Evolutionary conservation across 2,797 vertebrate genomes (phyloP).

Genomic region (Chaetodon trifasciatus): DNA sequence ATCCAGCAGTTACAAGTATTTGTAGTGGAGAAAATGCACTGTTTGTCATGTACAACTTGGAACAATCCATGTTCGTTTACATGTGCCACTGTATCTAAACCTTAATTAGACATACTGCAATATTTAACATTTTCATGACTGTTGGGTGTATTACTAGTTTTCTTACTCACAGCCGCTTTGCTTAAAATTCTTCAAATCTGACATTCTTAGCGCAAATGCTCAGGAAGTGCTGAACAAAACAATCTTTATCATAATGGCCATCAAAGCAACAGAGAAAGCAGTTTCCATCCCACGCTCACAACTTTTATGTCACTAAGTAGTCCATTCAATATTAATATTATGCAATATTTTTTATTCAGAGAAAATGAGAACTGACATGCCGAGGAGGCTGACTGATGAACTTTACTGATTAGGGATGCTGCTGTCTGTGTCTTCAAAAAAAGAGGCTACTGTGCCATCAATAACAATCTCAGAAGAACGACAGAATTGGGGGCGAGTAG

Average conservation of each 20-base stretch:
- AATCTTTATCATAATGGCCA: constrained; percentile 56
- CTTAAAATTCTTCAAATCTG: constrained; percentile 37
- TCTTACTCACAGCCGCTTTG: constrained; percentile 38
- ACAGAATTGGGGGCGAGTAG: constrained; percentile 36
- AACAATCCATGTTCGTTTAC: constrained; percentile 51
- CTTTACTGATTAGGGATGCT: constrained; percentile 57
- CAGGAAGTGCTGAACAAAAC: constrained; percentile 64
- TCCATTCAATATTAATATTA: constrained; percentile 62
- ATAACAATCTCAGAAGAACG: constrained; percentile 61
- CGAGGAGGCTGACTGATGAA: constrained; percentile 61
- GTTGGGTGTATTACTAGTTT: constrained; percentile 35
- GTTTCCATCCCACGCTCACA: constrained; percentile 59
- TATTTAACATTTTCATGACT: constrained; percentile 57
- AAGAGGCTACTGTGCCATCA: constrained; percentile 59
- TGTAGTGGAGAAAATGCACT: constrained; percentile 35
- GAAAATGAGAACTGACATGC: constrained; percentile 63
- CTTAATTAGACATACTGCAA: constrained; percentile 50
- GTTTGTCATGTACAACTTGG: constrained; percentile 53
- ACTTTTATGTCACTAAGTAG: constrained; percentile 51
- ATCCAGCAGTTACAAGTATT: constrained; percentile 55
- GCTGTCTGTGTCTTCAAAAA: constrained; percentile 58
- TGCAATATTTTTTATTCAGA: constrained; percentile 65
- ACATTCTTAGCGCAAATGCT: constrained; percentile 61
- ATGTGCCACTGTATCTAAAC: constrained; percentile 36
- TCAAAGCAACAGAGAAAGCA: constrained; percentile 70